phyloP scores from a whole-genome alignment of 2,888 invertebrate species.

The Hofmannophila pseudospretella region DNA sequence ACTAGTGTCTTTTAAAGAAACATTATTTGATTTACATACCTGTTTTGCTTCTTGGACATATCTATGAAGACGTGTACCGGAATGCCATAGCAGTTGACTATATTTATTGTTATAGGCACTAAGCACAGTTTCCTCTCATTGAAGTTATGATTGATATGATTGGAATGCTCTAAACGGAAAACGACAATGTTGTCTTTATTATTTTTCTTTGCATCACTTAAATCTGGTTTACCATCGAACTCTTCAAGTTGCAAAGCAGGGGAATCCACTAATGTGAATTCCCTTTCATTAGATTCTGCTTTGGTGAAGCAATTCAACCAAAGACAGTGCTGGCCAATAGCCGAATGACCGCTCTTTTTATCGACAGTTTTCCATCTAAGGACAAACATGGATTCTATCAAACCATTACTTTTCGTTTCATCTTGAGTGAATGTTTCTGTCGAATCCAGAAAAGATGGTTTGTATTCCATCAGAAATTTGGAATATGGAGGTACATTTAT shows the following conservation, averaged over 20 bases:
- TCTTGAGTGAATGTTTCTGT: conserved; percentile 29
- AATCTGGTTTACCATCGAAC: conserved; percentile 34
- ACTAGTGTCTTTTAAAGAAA: no score
- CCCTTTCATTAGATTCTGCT: conserved; percentile 63
- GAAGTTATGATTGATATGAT: conserved; percentile 81
- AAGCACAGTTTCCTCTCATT: conserved; percentile 78
- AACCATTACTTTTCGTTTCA: conserved; percentile 30
- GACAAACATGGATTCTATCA: conserved; percentile 66
- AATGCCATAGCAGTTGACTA: conserved; percentile 82
- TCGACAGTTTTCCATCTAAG: conserved; percentile 78
- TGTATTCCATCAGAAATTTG: conserved; percentile 48
- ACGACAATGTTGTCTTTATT: conserved; percentile 71
- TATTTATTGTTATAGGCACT: conserved; percentile 81
- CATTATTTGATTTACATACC: conserved; percentile 45
- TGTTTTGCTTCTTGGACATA: conserved; percentile 75
- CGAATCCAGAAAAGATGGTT: conserved; percentile 39
- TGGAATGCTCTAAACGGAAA: conserved; percentile 78
- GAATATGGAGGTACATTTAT: conserved; percentile 45
- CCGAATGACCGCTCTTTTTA: conserved; percentile 71
- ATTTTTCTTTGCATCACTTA: conserved; percentile 37
- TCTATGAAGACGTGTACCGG: conserved; percentile 79
- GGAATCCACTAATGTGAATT: conserved; percentile 37
- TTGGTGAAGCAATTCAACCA: conserved; percentile 79
- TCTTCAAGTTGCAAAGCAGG: conserved; percentile 58
- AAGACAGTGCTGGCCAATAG: conserved; percentile 84